phyloP scores from a whole-genome alignment of 1,140 invertebrate genomes.

The Temnothorax longispinosus region DNA sequence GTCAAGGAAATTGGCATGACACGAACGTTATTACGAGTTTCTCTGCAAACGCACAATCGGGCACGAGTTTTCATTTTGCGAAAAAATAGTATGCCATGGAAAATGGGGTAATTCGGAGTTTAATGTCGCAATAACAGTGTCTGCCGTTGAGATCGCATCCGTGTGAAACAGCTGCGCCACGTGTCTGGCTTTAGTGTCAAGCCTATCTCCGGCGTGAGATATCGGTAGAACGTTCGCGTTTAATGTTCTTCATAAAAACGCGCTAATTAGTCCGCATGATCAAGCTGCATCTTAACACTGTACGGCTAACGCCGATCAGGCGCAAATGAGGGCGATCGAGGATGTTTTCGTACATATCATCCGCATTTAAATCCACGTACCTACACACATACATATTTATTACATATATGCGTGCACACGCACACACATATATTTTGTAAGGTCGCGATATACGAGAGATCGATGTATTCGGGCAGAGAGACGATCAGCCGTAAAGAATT shows the following conservation, averaged over 20 bases:
- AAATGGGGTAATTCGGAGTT: constrained; percentile 7
- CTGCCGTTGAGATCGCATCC: constrained; percentile 20
- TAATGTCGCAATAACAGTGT: neutral
- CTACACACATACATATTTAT: neutral
- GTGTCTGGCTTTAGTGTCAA: constrained; percentile 20
- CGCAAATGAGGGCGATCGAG: neutral
- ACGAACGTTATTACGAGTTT: neutral
- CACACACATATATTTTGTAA: constrained; percentile 42
- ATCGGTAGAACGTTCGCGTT: neutral
- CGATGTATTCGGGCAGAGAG: constrained; percentile 14
- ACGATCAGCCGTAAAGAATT: constrained; percentile 10
- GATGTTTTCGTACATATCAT: constrained; percentile 50
- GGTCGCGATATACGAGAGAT: constrained; percentile 3
- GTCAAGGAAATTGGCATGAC: neutral
- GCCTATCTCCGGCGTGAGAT: neutral
- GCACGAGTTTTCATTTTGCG: constrained; percentile 5
- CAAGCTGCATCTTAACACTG: neutral
- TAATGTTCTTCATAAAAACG: neutral
- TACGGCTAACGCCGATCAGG: neutral
- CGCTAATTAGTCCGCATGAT: constrained; percentile 40
- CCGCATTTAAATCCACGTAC: constrained; percentile 33
- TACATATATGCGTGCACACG: neutral
- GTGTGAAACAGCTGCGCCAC: neutral
- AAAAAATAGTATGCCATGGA: neutral
- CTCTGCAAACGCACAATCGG: neutral